A percentile compares a stretch with the other conserved stretches of the same genome.
phyloP scores from a whole-genome alignment of 2,113 vertebrate species.

The Heterochromis multidens region DNA sequence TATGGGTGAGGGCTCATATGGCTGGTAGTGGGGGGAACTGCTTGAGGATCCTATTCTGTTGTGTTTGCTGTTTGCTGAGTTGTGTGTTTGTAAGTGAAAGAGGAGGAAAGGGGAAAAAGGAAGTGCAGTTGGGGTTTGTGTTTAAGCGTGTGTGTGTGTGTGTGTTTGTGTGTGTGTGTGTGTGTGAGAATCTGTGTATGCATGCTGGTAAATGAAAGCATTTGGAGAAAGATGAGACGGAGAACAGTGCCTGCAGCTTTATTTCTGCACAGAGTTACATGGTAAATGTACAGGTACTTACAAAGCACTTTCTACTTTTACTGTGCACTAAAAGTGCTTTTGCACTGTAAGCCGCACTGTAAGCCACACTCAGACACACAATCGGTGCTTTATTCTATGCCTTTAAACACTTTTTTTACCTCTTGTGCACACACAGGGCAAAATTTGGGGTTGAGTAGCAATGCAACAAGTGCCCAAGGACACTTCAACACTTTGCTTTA shows the following conservation, averaged over 20 bases:
- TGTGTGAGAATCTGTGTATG: neutral
- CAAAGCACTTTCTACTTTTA: neutral
- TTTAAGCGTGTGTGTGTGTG: neutral
- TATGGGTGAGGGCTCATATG: neutral
- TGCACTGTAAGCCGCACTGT: neutral
- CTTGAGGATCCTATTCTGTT: slow-evolving; percentile 21
- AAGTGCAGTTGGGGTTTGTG: neutral
- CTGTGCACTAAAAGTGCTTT: neutral
- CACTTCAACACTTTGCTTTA: neutral
- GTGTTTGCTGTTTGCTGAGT: neutral
- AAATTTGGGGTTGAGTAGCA: neutral
- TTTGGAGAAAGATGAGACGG: neutral
- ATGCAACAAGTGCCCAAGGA: neutral
- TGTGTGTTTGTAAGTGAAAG: neutral
- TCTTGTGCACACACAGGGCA: neutral
- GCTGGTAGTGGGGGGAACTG: neutral
- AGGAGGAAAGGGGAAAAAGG: neutral
- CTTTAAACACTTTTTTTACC: neutral
- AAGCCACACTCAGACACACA: neutral
- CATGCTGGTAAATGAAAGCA: neutral
- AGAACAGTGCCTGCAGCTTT: neutral
- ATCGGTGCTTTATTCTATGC: neutral
- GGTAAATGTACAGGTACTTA: neutral
- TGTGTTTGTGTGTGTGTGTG: no score
- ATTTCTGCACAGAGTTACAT: neutral